Conservation (phyloP, 2,888 invertebrate genomes). For the Sminthurinus aureus region DNA sequence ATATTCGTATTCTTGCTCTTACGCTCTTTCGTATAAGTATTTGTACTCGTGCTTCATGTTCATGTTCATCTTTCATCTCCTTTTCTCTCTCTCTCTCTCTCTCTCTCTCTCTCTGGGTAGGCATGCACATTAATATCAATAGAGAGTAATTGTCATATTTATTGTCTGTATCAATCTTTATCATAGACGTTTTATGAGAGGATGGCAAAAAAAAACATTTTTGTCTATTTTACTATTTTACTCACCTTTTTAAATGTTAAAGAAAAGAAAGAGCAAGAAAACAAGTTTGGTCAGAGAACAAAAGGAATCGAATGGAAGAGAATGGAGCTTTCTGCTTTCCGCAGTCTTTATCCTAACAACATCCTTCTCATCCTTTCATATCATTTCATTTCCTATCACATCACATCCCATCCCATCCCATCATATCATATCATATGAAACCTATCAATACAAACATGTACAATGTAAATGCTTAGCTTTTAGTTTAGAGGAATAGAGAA, state of each 20-base stretch:
- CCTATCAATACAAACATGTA: too few species aligned
- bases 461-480: too few species aligned
- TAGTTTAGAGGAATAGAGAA: too few species aligned
- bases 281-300: neutral
- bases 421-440: too few species aligned
- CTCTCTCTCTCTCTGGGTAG: neutral
- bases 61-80: neutral
- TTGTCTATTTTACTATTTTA: neutral
- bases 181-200: neutral
- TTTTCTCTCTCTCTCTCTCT: neutral
- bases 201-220: neutral
- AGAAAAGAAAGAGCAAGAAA: neutral
- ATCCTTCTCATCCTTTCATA: too few species aligned
- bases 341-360: too few species aligned
- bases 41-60: neutral
- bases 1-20: too few species aligned
- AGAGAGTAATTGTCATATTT: constrained; percentile 36
- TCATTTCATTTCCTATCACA: too few species aligned
- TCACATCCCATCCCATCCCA: too few species aligned
- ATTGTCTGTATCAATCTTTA: constrained; percentile 26
- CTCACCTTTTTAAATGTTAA: neutral
- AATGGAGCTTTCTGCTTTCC: too few species aligned
- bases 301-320: too few species aligned
- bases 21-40: neutral
- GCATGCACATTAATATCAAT: constrained; percentile 30